Evolutionary conservation across 2,888 invertebrate species (phyloP), one percentile per base, ranked within the genome.

Genomic region (Andrena hattorfiana): DNA sequence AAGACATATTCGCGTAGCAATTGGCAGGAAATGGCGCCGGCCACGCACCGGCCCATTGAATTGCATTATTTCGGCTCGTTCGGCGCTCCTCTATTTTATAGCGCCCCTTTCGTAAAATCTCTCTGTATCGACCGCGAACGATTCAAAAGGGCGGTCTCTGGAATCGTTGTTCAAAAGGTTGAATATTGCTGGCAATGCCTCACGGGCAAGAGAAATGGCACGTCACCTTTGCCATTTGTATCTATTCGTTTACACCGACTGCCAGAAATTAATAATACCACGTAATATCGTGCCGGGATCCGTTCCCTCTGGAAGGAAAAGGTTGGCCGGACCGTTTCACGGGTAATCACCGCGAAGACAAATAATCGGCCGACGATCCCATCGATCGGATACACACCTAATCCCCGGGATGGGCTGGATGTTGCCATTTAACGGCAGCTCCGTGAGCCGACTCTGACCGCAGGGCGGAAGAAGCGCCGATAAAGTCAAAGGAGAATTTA

Each of bases 401-500:
- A 84, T 84, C 79, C 84, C 28, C 20, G 66, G 20, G 42, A 42
- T 56, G 35, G 59, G 28, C 48, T 63, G 63, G 77, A 70, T 85
- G 83, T 80, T 77, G 73, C 83, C 86, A 80, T 87, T 87, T 87
- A 87, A 87, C 80, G 80, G 77, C 83, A 62, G 70, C 77, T 83
- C 71, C 78, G 86, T 70, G 87, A 67, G 77, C 48, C 81, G 80
- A 85, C 77, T 87, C 74, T 82, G 85, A 85, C 75, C 80, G 75
- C 73, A 70, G 71, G 68, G 56, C 13, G 70, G 74, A 68, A 72
- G 82, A 68, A 72, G 82, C 81, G 73, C 77, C 85, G 88, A 88
- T 88, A 88, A 88, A 87, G 87, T 86, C 89, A 83, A 89, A 89
- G 85, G 78, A 86, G 79, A 71, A 88, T 88, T 88, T 88, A 88